Evolutionary conservation across 2,797 vertebrate species (phyloP).

Genomic region (Falco naumanni): DNA sequence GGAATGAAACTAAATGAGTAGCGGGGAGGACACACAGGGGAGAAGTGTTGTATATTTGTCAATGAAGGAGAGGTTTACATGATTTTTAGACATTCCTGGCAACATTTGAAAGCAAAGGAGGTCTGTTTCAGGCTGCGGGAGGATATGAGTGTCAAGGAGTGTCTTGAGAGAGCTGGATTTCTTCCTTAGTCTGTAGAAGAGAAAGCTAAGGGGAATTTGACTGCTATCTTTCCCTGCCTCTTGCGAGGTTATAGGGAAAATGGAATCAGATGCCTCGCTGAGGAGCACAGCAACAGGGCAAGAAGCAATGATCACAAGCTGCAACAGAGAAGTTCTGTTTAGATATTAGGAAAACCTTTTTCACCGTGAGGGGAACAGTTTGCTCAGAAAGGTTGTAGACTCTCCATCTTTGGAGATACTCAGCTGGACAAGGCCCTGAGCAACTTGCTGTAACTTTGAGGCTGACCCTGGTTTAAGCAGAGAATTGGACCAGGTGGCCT

Average conservation of each 20-base stretch:
- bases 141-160: background rate
- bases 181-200: background rate
- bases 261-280: background rate
- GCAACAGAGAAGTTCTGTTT: background rate
- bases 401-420: background rate
- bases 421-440: background rate
- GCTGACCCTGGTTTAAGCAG: background rate
- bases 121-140: background rate
- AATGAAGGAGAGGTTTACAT: background rate
- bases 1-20: background rate
- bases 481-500: background rate
- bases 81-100: background rate
- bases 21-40: rapidly evolving
- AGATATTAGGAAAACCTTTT: background rate
- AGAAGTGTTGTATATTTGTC: background rate
- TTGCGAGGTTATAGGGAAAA: background rate
- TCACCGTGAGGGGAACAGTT: background rate
- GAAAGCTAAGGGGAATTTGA: background rate
- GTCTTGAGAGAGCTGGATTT: background rate
- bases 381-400: background rate
- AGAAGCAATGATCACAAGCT: background rate
- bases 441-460: background rate
- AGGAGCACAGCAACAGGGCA: background rate
- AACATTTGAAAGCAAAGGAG: background rate
- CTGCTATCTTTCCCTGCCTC: background rate